Conservation (phyloP, 2,113 vertebrate species). For the Tragelaphus buxtoni region DNA sequence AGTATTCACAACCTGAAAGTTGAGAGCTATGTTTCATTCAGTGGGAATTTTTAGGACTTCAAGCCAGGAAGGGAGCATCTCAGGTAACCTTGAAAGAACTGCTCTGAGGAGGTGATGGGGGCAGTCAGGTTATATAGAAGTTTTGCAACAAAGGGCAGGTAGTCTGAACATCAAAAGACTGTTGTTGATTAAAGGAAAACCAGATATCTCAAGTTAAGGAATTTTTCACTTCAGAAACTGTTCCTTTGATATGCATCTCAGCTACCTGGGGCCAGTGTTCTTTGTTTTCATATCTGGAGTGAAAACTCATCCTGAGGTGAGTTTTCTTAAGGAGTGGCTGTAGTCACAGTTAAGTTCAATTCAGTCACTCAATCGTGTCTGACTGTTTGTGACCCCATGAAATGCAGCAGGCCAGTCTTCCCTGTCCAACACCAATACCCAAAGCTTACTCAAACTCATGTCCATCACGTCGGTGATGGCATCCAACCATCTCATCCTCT, state of each 20-base stretch:
- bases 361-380: rapidly evolving
- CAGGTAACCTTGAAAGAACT: not conserved
- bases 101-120: not conserved
- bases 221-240: not conserved
- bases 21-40: not conserved
- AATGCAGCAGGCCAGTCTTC: not conserved
- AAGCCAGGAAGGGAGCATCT: not conserved
- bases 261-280: not conserved
- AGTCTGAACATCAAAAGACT: not conserved
- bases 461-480: rapidly evolving
- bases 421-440: not conserved
- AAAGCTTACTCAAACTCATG: not conserved
- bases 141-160: not conserved
- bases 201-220: not conserved
- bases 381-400: not conserved
- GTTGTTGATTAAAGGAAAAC: not conserved
- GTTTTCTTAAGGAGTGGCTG: not conserved
- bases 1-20: not conserved
- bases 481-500: not conserved
- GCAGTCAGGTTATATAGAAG: not conserved
- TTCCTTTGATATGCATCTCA: not conserved
- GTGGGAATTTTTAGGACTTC: not conserved
- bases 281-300: not conserved
- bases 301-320: not conserved
- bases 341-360: not conserved